These are phyloP conservation scores for Zygothrica quintamaculata DNA, from an alignment of 2,888 invertebrate species.

Conservation along the genomic window DNA sequence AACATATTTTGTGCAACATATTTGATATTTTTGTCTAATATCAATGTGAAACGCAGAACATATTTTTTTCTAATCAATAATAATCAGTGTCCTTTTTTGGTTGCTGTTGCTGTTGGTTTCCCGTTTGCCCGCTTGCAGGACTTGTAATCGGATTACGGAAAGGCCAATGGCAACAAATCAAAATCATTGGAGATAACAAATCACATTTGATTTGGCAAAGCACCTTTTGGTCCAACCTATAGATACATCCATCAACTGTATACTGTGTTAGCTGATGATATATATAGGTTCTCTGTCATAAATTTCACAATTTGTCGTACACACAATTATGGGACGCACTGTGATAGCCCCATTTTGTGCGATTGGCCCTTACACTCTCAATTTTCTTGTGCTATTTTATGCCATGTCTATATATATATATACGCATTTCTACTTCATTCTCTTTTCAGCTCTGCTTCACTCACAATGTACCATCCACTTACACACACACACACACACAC, in stretches of 20 bases:
- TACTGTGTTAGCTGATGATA: background rate
- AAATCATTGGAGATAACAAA: constrained; percentile 60
- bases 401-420: constrained; percentile 1
- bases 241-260: constrained; percentile 24
- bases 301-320: constrained; percentile 75
- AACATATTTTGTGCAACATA: background rate
- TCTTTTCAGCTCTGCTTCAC: background rate
- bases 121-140: background rate
- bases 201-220: constrained; percentile 40
- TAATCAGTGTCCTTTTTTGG: constrained; percentile 35
- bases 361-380: too few species aligned
- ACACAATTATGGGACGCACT: constrained; percentile 63
- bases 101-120: too few species aligned
- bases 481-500: constrained; percentile 5
- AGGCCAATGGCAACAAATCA: constrained; percentile 51
- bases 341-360: constrained; percentile 26
- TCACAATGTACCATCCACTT: background rate
- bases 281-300: constrained; percentile 46
- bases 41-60: background rate
- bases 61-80: constrained; percentile 46
- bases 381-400: background rate
- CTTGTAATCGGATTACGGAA: constrained; percentile 63
- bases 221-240: constrained; percentile 19
- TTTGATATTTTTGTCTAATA: background rate
- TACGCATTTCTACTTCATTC: constrained; percentile 2